Percentiles rank a stretch among this genome's conserved stretches.
phyloP scores from a whole-genome alignment of 1,140 invertebrate species.

The Lysiphlebus fabarum region DNA sequence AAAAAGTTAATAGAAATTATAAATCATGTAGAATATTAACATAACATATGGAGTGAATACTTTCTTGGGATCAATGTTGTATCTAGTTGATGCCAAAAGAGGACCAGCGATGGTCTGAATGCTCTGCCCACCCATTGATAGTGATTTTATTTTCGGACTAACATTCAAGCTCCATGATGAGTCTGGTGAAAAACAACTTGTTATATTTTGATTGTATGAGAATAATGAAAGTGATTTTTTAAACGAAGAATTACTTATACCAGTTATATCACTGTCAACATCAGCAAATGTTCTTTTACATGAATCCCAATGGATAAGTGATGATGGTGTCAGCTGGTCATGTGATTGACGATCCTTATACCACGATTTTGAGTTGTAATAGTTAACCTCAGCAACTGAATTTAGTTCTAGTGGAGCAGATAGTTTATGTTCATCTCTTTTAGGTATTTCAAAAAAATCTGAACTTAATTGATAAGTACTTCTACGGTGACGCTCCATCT shows the following conservation, averaged over 20 bases:
- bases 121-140: constrained; percentile 36
- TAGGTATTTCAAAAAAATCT: constrained; percentile 25
- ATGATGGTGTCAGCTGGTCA: constrained; percentile 38
- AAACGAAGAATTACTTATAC: constrained; percentile 12
- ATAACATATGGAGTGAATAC: constrained; percentile 18
- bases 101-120: constrained; percentile 47
- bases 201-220: constrained; percentile 29
- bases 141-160: constrained; percentile 40
- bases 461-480: constrained; percentile 38
- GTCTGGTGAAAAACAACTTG: constrained; percentile 32
- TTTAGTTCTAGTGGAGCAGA: constrained; percentile 28
- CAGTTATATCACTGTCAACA: not conserved
- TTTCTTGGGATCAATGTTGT: constrained; percentile 52
- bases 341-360: constrained; percentile 5
- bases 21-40: not conserved
- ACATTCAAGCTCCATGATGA: constrained; percentile 43
- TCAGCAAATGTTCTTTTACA: constrained; percentile 32
- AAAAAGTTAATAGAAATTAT: constrained; percentile 1
- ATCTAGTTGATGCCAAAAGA: constrained; percentile 47
- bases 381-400: constrained; percentile 32
- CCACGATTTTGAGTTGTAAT: not conserved
- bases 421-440: constrained; percentile 25
- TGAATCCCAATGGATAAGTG: constrained; percentile 27
- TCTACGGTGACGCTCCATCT: constrained; percentile 33
- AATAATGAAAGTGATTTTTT: constrained; percentile 24